Evolutionary conservation across 2,888 invertebrate genomes (phyloP).

Genomic region (Drosophila limbata): DNA sequence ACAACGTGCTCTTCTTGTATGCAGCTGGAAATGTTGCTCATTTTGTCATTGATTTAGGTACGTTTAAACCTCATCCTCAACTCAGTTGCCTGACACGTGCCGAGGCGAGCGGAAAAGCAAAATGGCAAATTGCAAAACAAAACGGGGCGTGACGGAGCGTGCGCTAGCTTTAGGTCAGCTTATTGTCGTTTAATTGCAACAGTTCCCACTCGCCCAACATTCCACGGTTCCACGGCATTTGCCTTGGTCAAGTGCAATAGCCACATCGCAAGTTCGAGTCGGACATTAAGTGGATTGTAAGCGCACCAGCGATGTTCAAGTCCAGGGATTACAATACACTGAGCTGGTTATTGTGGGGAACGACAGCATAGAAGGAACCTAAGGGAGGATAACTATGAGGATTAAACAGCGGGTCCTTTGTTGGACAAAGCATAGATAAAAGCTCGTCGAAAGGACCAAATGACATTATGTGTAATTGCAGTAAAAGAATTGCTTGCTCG

Average conservation of each 20-base stretch:
- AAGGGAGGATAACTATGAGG: background rate
- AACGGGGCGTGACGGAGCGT: conserved; percentile 33
- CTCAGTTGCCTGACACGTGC: conserved; percentile 20
- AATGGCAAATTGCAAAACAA: conserved; percentile 50
- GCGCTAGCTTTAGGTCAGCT: conserved; percentile 65
- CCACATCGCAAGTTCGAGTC: conserved; percentile 30
- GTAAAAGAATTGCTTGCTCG: background rate
- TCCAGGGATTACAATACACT: conserved; percentile 35
- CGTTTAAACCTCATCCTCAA: conserved; percentile 8
- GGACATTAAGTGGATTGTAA: conserved; percentile 29
- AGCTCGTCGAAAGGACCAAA: background rate
- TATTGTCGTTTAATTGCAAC: conserved; percentile 75
- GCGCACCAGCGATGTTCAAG: conserved; percentile 28
- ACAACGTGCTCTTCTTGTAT: conserved; percentile 15
- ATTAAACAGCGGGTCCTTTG: background rate
- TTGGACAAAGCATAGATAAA: background rate
- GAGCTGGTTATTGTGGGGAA: background rate
- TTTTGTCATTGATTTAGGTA: conserved; percentile 72
- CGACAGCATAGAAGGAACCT: background rate
- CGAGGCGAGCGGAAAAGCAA: conserved; percentile 27
- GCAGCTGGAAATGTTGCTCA: conserved; percentile 56
- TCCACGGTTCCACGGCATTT: conserved; percentile 28
- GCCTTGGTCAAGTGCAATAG: conserved; percentile 53
- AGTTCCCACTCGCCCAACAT: conserved; percentile 55
- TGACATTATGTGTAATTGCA: background rate